These are phyloP conservation scores for Corythornis vintsioides DNA, from an alignment of 2,113 vertebrate species.

Conservation along the genomic window DNA sequence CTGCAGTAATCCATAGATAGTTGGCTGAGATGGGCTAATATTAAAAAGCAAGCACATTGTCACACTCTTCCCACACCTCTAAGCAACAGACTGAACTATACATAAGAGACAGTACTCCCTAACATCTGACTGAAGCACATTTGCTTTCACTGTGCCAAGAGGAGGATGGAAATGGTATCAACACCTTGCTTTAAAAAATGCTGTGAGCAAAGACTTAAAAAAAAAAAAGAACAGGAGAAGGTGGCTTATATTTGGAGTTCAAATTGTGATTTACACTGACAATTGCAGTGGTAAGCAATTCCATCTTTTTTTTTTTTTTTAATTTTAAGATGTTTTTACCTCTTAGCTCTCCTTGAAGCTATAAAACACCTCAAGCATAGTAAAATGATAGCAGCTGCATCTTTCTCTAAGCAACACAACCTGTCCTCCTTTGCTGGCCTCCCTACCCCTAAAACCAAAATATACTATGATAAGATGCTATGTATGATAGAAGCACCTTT, in stretches of 20 bases:
- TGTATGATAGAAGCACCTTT: background rate
- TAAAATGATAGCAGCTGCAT: background rate
- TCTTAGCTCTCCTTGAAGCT: background rate
- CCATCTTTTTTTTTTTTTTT: background rate
- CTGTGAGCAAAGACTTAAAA: background rate
- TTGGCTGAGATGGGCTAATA: slow-evolving; percentile 68
- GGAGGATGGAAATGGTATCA: slow-evolving; percentile 29
- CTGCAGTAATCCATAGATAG: slow-evolving; percentile 1
- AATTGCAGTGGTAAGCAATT: background rate
- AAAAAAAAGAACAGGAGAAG: background rate
- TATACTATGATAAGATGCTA: background rate
- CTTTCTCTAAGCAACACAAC: background rate
- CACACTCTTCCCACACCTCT: slow-evolving; percentile 42
- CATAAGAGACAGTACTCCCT: slow-evolving; percentile 34
- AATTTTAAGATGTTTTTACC: background rate
- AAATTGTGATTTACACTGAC: background rate
- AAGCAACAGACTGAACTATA: slow-evolving; percentile 37
- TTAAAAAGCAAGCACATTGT: slow-evolving; percentile 65
- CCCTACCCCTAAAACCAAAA: background rate
- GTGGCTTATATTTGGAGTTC: background rate
- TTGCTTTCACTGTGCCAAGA: slow-evolving; percentile 33
- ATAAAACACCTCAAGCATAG: background rate
- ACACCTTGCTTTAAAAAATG: slow-evolving; percentile 36
- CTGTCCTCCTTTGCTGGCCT: background rate
- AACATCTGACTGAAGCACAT: slow-evolving; percentile 51